Base-by-base conservation (phyloP, 1,140 invertebrate genomes). In the Pentalonia nigronervosa region DNA sequence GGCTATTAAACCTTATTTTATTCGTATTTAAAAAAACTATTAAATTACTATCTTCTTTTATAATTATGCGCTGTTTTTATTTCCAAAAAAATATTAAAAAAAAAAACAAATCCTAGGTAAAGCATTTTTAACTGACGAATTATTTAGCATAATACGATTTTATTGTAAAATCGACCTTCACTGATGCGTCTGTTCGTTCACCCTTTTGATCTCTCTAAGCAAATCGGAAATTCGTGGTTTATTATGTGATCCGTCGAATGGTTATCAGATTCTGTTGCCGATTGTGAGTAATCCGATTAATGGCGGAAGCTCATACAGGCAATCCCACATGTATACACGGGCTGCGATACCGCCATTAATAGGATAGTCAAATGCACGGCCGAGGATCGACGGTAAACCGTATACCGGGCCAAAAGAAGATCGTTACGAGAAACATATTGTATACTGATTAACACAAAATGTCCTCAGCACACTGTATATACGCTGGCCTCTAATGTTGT, bases 221-320 rank as follows among this genome's bases (percentile, higher is more conserved):
- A 7, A 53, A 53, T 53, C n/a, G 48, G 48, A 89, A 53, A 53
- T 89, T n/a, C n/a, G 48, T 34, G 87, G 87, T 50, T 34, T n/a
- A 88, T 21, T 81, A 83, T 83, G 23, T 36, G 36, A 84, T 84
- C 41, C 83, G 45, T 11, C 45, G 30, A 48, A 87, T 47, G 84
- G 17, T 87, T 87, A 87, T 87, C 4, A 45, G 45, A 87, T 87
- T 2, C 30, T 45, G 2, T 17, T 25, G 86, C n/a, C 47, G 47
- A 47, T 47, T 25, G 84, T 25, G 45, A 50, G 87, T 89, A 89
- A 89, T 53, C 87, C 87, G 88, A 89, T 89, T 89, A 89, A 53
- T 34, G 34, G 48, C 48, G 88, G 88, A 56, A 89, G 8, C 25
- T 89, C 87, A 36, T 34, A 50, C 48, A 34, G 48, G 48, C 47